Percentiles rank a stretch among this genome's conserved stretches.
phyloP scores from a whole-genome alignment of 2,888 invertebrate genomes.

The Eledona agricola region DNA sequence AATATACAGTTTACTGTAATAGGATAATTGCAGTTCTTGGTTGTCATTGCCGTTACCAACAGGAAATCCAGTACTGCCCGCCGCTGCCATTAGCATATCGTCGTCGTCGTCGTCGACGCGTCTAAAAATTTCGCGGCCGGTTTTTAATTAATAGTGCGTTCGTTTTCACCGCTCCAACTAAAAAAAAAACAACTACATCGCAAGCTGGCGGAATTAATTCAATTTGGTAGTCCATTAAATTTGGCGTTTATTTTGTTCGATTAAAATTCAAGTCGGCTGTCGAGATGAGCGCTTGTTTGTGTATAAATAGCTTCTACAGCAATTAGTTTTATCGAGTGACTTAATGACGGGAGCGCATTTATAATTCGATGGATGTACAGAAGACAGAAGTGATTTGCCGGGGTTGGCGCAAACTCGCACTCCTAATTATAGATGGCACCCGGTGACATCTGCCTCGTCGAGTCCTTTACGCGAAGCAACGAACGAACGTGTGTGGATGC shows the following conservation, averaged over 20 bases:
- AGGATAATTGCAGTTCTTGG: slow-evolving; percentile 40
- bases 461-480: slow-evolving; percentile 34
- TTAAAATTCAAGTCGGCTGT: slow-evolving; percentile 34
- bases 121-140: too few species aligned
- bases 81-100: slow-evolving; percentile 19
- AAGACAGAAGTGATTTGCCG: slow-evolving; percentile 20
- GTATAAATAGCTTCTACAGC: slow-evolving; percentile 33
- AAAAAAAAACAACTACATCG: slow-evolving; percentile 7
- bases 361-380: slow-evolving; percentile 22
- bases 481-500: slow-evolving; percentile 31
- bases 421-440: slow-evolving; percentile 33
- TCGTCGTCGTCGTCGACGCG: background rate
- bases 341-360: slow-evolving; percentile 29
- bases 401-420: slow-evolving; percentile 20
- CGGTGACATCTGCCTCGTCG: slow-evolving; percentile 38
- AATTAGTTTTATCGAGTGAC: slow-evolving; percentile 36
- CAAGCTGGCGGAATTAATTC: slow-evolving; percentile 29
- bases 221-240: slow-evolving; percentile 35
- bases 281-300: slow-evolving; percentile 34
- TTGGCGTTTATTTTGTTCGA: slow-evolving; percentile 35
- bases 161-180: too few species aligned
- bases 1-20: slow-evolving; percentile 41
- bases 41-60: slow-evolving; percentile 28
- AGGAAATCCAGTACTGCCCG: slow-evolving; percentile 21
- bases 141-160: background rate